Evolutionary conservation across 2,888 invertebrate genomes (phyloP).

Genomic region (Synanthedon myopaeformis): DNA sequence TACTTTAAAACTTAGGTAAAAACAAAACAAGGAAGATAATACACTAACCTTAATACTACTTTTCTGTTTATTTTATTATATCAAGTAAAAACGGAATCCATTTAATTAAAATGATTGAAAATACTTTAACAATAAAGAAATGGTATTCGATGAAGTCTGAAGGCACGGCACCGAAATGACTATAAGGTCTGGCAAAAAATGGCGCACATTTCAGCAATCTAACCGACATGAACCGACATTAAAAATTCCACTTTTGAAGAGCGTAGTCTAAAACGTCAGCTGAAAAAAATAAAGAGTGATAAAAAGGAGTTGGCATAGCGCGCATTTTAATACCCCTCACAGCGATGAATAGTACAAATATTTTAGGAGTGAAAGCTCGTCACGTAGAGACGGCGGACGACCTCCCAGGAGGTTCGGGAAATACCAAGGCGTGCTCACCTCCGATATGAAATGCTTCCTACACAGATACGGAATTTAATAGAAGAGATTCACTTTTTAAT

Average conservation of each 20-base stretch:
- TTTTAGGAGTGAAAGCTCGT: slow-evolving; percentile 49
- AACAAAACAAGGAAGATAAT: too few relatives aligned
- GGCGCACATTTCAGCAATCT: background rate
- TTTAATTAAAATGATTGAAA: too few relatives aligned
- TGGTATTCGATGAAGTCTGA: too few relatives aligned
- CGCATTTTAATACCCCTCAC: slow-evolving; percentile 50
- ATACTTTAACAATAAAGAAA: too few relatives aligned
- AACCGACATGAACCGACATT: background rate
- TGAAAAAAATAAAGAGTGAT: slow-evolving; percentile 20
- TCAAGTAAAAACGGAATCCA: too few relatives aligned
- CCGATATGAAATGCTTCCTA: slow-evolving; percentile 51
- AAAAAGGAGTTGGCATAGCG: slow-evolving; percentile 19
- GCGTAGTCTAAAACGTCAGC: slow-evolving; percentile 2
- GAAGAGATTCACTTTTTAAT: slow-evolving; percentile 7
- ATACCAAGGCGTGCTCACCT: slow-evolving; percentile 50
- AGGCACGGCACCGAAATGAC: too few relatives aligned
- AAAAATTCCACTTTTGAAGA: background rate
- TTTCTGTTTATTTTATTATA: too few relatives aligned
- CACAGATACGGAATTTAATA: slow-evolving; percentile 1
- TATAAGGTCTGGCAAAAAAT: too few relatives aligned
- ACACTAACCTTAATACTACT: too few relatives aligned
- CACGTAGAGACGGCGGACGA: slow-evolving; percentile 44
- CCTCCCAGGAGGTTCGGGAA: slow-evolving; percentile 41
- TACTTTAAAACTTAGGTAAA: too few relatives aligned
- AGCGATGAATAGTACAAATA: slow-evolving; percentile 61